Percentiles rank a stretch among this genome's conserved stretches.
Evolutionary conservation across 2,888 invertebrate genomes (phyloP).

Genomic region (Teleogryllus oceanicus): DNA sequence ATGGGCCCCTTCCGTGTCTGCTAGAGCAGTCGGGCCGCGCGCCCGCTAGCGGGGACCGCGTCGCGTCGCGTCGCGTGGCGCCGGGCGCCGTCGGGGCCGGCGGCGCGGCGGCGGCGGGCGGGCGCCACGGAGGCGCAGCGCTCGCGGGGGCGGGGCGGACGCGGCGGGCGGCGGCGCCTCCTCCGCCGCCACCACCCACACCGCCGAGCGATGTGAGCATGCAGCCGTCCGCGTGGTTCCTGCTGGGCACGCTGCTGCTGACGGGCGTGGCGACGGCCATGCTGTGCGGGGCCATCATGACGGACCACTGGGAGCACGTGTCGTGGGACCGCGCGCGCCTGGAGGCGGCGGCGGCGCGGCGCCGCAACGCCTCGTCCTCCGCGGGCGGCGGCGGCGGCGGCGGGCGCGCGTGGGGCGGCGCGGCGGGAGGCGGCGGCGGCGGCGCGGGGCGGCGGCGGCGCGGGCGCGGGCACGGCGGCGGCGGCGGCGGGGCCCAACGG

Average conservation of each 20-base stretch:
- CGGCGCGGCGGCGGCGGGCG: background rate
- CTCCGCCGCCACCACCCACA: background rate
- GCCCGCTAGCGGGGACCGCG: background rate
- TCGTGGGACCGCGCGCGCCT: conserved; percentile 68
- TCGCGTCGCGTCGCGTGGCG: background rate
- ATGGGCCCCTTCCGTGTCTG: too few relatives aligned
- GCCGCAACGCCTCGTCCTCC: conserved; percentile 42
- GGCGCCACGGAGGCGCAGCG: background rate
- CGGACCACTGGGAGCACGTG: conserved; percentile 87
- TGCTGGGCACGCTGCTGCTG: conserved; percentile 62
- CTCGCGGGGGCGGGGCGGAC: background rate
- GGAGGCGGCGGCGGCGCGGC: conserved; percentile 43
- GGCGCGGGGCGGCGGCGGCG: conserved; percentile 65
- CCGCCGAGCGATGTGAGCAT: conserved; percentile 40
- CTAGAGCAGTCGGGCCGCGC: background rate
- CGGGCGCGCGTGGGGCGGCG: conserved; percentile 77
- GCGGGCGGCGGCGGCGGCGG: conserved; percentile 72
- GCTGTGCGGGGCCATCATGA: conserved; percentile 82
- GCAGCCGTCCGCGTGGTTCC: conserved; percentile 63
- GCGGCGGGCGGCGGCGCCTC: background rate
- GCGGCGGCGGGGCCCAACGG: conserved; percentile 68
- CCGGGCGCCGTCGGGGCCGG: background rate
- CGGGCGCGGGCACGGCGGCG: conserved; percentile 60
- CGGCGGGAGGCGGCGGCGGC: conserved; percentile 89
- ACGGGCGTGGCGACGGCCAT: conserved; percentile 75